Evolutionary conservation across 2,797 vertebrate species (phyloP).

Genomic region (Odontamblyopus rebecca): DNA sequence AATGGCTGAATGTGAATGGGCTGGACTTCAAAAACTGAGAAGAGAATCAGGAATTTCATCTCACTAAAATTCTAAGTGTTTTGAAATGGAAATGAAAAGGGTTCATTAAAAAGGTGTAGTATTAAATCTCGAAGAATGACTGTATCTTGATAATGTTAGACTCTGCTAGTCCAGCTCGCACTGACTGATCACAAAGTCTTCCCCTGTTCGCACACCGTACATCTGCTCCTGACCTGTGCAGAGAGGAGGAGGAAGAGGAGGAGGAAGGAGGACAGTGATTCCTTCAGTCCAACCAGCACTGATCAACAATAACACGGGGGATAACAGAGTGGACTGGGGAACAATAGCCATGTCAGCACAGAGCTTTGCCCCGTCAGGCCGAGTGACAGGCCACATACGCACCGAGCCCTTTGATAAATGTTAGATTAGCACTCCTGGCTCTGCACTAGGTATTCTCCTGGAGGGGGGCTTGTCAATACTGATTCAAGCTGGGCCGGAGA

Average conservation of each 20-base stretch:
- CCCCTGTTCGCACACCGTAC: not conserved
- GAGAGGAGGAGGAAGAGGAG: not conserved
- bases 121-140: not conserved
- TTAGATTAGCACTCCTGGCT: constrained; percentile 91
- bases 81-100: not conserved
- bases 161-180: too few species aligned
- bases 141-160: not conserved
- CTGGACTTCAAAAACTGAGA: too few species aligned
- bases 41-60: not conserved
- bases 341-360: constrained; percentile 61
- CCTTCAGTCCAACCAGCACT: constrained; percentile 75
- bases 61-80: not conserved
- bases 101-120: too few species aligned
- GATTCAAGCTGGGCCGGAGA: constrained; percentile 79
- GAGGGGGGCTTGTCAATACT: constrained; percentile 90
- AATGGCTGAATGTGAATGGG: too few species aligned
- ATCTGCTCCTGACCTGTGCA: constrained; percentile 29
- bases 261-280: constrained; percentile 41
- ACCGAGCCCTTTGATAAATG: constrained; percentile 83
- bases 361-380: constrained; percentile 70
- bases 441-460: constrained; percentile 79
- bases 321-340: constrained; percentile 21
- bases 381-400: constrained; percentile 73
- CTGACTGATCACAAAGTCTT: not conserved
- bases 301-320: constrained; percentile 77